Percentiles rank a stretch among this genome's conserved stretches.
phyloP scores from a whole-genome alignment of 2,888 invertebrate species.

The Eulithis prunata region DNA sequence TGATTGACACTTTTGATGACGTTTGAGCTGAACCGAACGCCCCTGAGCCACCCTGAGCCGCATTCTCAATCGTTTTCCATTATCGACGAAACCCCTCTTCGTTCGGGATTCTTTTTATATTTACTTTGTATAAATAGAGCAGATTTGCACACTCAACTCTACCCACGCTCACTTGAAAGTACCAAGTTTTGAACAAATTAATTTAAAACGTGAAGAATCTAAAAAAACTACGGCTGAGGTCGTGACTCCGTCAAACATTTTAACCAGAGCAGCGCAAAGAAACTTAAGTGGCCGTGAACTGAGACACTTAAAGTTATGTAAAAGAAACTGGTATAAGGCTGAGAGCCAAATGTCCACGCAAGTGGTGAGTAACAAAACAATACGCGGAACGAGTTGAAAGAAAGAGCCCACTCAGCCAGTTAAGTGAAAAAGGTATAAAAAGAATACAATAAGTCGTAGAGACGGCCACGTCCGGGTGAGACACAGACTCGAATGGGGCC shows the following conservation, averaged over 20 bases:
- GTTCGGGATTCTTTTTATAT: constrained; percentile 40
- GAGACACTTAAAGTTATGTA: constrained; percentile 50
- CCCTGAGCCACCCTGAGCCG: constrained; percentile 52
- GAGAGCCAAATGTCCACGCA: constrained; percentile 69
- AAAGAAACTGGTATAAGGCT: constrained; percentile 58
- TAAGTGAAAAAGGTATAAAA: constrained; percentile 69
- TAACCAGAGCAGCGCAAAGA: constrained; percentile 35
- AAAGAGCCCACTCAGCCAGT: constrained; percentile 70
- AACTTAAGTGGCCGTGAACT: constrained; percentile 59
- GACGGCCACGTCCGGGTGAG: constrained; percentile 66
- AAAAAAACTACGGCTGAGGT: constrained; percentile 35
- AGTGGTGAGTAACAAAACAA: constrained; percentile 67
- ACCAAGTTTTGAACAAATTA: constrained; percentile 19
- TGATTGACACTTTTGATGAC: constrained; percentile 82
- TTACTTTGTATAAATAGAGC: constrained; percentile 44
- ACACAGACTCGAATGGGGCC: constrained; percentile 53
- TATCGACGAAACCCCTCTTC: constrained; percentile 35
- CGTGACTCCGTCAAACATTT: constrained; percentile 46
- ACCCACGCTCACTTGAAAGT: constrained; percentile 25
- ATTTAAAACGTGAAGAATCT: constrained; percentile 16
- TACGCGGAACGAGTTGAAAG: constrained; percentile 60
- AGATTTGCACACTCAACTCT: constrained; percentile 25
- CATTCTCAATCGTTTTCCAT: constrained; percentile 57
- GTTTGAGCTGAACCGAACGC: constrained; percentile 67
- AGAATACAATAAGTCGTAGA: constrained; percentile 70